These are phyloP conservation scores for Potorous gilbertii DNA, from an alignment of 2,797 vertebrate genomes.

Conservation along the genomic window DNA sequence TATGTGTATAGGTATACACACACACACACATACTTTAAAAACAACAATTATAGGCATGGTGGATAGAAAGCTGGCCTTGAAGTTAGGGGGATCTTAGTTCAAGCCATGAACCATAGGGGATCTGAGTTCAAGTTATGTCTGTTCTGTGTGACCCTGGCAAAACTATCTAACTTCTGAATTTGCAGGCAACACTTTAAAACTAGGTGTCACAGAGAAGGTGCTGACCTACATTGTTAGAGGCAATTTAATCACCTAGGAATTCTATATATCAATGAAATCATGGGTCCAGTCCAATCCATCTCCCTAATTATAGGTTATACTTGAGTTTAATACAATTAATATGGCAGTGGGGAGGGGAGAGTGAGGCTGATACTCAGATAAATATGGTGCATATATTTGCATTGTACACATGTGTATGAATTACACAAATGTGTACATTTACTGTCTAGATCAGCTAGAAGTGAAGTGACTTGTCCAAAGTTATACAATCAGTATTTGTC, in stretches of 20 bases:
- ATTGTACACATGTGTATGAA: not conserved
- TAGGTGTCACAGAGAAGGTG: not conserved
- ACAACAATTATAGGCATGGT: not conserved
- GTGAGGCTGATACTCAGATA: not conserved
- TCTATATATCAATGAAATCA: not conserved
- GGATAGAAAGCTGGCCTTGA: not conserved
- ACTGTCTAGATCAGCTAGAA: not conserved
- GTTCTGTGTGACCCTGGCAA: not conserved
- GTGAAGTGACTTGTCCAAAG: not conserved
- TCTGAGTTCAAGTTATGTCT: not conserved
- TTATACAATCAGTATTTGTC: not conserved
- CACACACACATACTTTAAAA: not conserved
- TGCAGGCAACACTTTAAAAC: not conserved
- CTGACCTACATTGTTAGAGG: not conserved
- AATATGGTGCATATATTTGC: not conserved
- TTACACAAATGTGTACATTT: not conserved
- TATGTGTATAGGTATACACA: not conserved
- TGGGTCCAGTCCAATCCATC: not conserved
- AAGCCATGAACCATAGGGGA: not conserved
- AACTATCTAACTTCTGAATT: not conserved
- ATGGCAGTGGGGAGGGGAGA: no score
- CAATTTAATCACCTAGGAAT: not conserved
- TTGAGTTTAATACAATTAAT: not conserved
- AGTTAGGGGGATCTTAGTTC: not conserved
- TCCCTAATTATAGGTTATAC: not conserved